Evolutionary conservation across 2,113 vertebrate genomes (phyloP).

Genomic region (Cariama cristata): DNA sequence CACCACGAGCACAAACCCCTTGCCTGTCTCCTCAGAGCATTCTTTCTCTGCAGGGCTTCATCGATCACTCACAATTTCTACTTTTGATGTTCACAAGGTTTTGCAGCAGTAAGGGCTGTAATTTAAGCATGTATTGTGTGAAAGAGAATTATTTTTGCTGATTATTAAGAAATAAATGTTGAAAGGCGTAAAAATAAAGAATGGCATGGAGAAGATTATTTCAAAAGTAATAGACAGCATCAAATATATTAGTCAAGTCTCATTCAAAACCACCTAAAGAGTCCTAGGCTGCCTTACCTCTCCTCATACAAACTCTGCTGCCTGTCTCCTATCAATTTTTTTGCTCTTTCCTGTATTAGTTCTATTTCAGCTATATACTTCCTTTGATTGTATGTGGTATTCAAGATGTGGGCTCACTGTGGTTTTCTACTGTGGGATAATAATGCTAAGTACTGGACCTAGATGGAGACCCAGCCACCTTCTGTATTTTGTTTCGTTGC

Average conservation of each 20-base stretch:
- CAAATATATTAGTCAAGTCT: background rate
- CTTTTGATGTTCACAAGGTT: background rate
- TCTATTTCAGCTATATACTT: background rate
- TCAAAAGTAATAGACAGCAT: background rate
- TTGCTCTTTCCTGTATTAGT: background rate
- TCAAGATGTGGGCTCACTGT: background rate
- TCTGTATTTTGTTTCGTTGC: background rate
- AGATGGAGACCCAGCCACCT: background rate
- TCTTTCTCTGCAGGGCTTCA: background rate
- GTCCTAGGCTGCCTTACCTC: background rate
- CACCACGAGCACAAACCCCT: fast-evolving
- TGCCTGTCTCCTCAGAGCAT: background rate
- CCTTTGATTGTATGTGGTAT: background rate
- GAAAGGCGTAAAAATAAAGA: background rate
- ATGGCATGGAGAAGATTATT: background rate
- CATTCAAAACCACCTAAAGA: background rate
- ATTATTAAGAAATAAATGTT: background rate
- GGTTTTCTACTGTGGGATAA: background rate
- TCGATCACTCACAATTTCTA: background rate
- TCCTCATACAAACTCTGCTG: background rate
- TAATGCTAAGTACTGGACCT: background rate
- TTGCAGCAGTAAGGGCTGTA: background rate
- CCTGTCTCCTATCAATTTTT: background rate
- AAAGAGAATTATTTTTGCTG: background rate
- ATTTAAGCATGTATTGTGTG: background rate